Evolutionary conservation across 1,140 invertebrate genomes (phyloP).

Genomic region (Drosophila kohkoa): DNA sequence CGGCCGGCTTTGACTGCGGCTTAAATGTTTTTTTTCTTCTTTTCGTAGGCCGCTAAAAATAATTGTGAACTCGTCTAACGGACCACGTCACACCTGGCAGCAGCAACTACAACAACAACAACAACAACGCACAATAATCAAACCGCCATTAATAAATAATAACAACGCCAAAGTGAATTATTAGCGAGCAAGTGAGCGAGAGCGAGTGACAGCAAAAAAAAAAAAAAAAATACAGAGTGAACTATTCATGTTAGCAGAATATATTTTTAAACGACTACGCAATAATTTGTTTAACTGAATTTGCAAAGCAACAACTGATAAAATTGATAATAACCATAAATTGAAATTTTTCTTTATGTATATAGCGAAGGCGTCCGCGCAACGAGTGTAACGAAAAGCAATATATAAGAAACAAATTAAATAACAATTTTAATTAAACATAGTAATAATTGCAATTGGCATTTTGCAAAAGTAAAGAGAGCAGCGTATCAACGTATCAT

Average conservation of each 20-base stretch:
- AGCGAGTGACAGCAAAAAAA: conserved; percentile 1
- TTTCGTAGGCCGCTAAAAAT: conserved; percentile 35
- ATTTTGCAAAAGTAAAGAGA: neutral
- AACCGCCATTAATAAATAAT: conserved; percentile 27
- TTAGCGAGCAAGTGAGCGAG: neutral
- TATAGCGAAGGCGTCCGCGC: conserved; percentile 16
- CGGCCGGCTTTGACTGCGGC: conserved; percentile 62
- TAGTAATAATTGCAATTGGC: conserved; percentile 28
- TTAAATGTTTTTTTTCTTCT: conserved; percentile 2
- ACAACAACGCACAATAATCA: conserved; percentile 26
- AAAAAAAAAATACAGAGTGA: conserved; percentile 14
- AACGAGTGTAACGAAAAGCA: conserved; percentile 66
- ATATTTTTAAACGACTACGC: conserved; percentile 70
- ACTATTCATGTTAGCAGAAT: conserved; percentile 35
- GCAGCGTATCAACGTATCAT: conserved; percentile 18
- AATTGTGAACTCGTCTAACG: conserved; percentile 41
- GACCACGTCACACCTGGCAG: conserved; percentile 31
- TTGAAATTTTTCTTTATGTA: conserved; percentile 30
- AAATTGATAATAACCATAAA: conserved; percentile 41
- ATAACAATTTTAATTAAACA: conserved; percentile 29
- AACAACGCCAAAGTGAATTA: conserved; percentile 31
- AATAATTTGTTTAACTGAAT: conserved; percentile 64
- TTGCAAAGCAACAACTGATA: conserved; percentile 59
- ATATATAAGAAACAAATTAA: conserved; percentile 35
- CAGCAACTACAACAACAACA: neutral